phyloP scores from a whole-genome alignment of 2,113 vertebrate species.

The Tor tambroides region DNA sequence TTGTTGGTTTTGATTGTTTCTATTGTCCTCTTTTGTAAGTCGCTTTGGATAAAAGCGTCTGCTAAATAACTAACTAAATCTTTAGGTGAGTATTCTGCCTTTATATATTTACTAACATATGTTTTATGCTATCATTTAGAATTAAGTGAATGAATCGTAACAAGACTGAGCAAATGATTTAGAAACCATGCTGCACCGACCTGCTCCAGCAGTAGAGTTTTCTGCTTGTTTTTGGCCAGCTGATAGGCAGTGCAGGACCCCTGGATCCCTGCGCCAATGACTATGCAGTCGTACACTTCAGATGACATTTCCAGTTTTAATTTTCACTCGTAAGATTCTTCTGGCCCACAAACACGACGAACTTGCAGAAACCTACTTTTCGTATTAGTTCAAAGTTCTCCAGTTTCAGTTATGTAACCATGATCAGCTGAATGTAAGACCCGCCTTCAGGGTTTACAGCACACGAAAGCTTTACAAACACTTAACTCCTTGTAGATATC shows the following conservation, averaged over 20 bases:
- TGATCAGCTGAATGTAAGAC: background rate
- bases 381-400: constrained; percentile 57
- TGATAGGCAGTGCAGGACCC: constrained; percentile 89
- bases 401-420: constrained; percentile 50
- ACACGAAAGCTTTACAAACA: background rate
- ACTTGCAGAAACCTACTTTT: background rate
- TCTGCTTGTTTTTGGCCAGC: constrained; percentile 77
- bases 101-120: background rate
- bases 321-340: background rate
- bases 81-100: background rate
- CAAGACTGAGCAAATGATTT: background rate
- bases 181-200: constrained; percentile 65
- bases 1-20: no score
- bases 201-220: constrained; percentile 91
- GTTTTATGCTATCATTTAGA: background rate
- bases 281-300: constrained; percentile 78
- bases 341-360: background rate
- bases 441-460: background rate
- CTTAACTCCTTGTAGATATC: background rate
- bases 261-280: constrained; percentile 91
- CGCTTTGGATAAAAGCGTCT: no score
- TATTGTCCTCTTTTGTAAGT: no score
- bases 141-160: background rate
- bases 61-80: no score
- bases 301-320: constrained; percentile 71